phyloP scores from a whole-genome alignment of 2,113 vertebrate genomes.

The Prolemur simus region DNA sequence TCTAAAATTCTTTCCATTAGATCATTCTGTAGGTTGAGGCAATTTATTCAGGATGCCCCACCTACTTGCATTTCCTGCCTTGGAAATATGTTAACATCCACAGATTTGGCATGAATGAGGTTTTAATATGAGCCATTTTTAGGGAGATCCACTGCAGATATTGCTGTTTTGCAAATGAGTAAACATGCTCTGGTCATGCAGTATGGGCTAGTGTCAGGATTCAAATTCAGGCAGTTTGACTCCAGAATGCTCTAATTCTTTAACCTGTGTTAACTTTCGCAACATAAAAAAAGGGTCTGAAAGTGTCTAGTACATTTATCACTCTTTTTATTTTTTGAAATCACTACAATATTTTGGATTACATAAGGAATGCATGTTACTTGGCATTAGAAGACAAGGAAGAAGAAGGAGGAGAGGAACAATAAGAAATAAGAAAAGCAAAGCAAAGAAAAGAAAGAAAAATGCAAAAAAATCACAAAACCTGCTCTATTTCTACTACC shows the following conservation, averaged over 20 bases:
- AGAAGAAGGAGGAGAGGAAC: background rate
- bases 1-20: background rate
- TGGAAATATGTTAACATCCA: background rate
- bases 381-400: background rate
- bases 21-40: background rate
- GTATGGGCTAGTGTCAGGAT: background rate
- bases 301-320: background rate
- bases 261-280: background rate
- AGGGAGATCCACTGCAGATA: background rate
- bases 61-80: background rate
- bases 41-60: background rate
- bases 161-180: background rate
- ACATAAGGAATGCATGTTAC: background rate
- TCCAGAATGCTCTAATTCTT: background rate
- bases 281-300: background rate
- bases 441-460: background rate
- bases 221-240: background rate
- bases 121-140: background rate
- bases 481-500: background rate
- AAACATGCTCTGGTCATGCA: rapidly evolving
- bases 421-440: background rate
- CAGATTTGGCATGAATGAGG: too few relatives aligned
- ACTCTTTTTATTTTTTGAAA: background rate
- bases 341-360: background rate
- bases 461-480: background rate